Base-by-base conservation (phyloP, 2,113 vertebrate genomes). In the Xyrauchen texanus region DNA sequence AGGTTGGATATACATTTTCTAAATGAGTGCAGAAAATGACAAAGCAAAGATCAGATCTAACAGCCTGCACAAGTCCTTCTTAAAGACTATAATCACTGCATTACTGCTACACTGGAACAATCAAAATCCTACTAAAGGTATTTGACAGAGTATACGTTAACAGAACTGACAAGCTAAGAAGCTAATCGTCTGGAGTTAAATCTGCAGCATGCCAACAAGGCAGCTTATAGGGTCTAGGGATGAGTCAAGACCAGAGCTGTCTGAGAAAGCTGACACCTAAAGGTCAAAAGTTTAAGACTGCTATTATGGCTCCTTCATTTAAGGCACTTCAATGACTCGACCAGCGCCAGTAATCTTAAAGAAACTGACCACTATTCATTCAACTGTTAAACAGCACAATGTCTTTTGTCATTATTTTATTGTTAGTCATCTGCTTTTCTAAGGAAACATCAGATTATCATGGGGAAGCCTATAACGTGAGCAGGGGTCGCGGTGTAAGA, bases 81-180 rank as follows among this genome's bases (percentile, higher is more conserved):
- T 47, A 34, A 76, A 55, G 49, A 65, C 62, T 45, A 51, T 74
- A 65, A 76, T 52, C 49, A 76, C 47, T 53, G 73, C 44, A 9
- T 63, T 74, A 76, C 49, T 55, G 61, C 47, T 64, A 44, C 49
- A 76, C 11, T 76, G 73, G 49, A 55, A 76, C 34, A 52, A 55
- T 65, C 49, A 3, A 65, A 79, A 63, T 79, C 77, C 51, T 55
- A 21, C 68, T 71, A 64, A 79, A 44, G 65, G 21, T 72, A 49
- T 65, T 72, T 65, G 60, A 64, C 77, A 71, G 5, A 9, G 60
- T 79, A 71, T 79, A 72, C 11, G 11, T 21, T 71, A 78, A 63
- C 77, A 79, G 68, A 77, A 77, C 44, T 60, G 76, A 79, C 77
- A 64, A 71, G 77, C 58, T 79, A 71, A 71, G 57, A 63, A 49